A percentile compares a stretch with the other conserved stretches of the same genome.
phyloP scores from a whole-genome alignment of 1,140 invertebrate species.

The Macrobrachium rosenbergii region DNA sequence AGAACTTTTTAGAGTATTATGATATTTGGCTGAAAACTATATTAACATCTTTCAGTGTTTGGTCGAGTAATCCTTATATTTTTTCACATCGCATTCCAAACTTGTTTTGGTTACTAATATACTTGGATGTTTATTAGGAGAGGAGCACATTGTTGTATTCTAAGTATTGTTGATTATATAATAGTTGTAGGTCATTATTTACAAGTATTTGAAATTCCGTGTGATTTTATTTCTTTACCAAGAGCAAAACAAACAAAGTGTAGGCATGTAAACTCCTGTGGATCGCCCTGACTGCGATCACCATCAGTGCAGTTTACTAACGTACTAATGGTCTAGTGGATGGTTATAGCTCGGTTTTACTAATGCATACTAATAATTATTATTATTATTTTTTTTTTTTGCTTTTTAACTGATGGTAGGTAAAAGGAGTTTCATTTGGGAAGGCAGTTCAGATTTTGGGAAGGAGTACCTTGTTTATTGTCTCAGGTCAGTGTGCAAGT shows the following conservation, averaged over 20 bases:
- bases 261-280: constrained; percentile 60
- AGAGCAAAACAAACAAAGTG: constrained; percentile 56
- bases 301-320: constrained; percentile 62
- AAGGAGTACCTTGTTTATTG: too few species aligned
- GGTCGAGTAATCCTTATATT: neutral
- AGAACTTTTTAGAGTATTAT: too few species aligned
- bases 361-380: constrained; percentile 23
- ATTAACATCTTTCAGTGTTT: neutral
- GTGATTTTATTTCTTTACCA: constrained; percentile 38
- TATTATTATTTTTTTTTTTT: neutral
- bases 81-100: constrained; percentile 45
- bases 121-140: constrained; percentile 22
- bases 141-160: constrained; percentile 8
- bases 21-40: too few species aligned
- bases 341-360: constrained; percentile 23
- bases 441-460: neutral
- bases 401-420: neutral
- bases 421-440: neutral
- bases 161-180: neutral
- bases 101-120: constrained; percentile 20
- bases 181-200: neutral
- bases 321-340: constrained; percentile 15
- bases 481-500: neutral
- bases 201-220: neutral
- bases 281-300: constrained; percentile 51